Evolutionary conservation across 2,888 invertebrate species (phyloP), one percentile per base, ranked within the genome.

Genomic region (Temnothorax ravouxi): DNA sequence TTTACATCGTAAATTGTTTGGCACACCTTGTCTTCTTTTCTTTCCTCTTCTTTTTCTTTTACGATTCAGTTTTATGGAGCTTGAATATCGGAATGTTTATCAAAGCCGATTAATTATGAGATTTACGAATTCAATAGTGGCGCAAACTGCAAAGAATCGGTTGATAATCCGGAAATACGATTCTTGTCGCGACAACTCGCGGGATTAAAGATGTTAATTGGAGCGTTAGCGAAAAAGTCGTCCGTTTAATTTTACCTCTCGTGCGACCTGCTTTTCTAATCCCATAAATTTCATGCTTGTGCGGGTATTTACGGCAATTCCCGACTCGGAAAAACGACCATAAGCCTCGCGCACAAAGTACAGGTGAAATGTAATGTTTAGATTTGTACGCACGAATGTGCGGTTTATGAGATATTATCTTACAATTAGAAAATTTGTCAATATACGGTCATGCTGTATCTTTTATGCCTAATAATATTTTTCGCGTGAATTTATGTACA

Each of bases 251-350:
- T 80, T 50, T 80, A 80, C n/a, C n/a, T 80, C 13, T 59, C 44
- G 47, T 47, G 41, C 72, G 79, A 71, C 72, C 72, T 72, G 72
- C 72, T 80, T 80, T 80, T 61, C 79, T 71, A 59, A 80, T 50
- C 59, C 50, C 61, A 71, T 47, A 80, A 71, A 79, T 71, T 71
- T 80, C 47, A 61, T 71, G 11, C 34, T 59, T 38, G n/a, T 29
- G 25, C 38, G 25, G 34, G 4, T 38, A 21, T 80, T 80, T 80
- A 72, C 18, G 18, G 18, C 71, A 50, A 80, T 67, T 67, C 29
- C 4, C 34, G 21, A 34, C 13, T 54, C n/a, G n/a, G 29, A 66
- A 66, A 77, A 77, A 44, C 29, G 41, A 62, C 50, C 18, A 21
- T 18, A 44, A 50, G 5, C 15, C 15, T n/a, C 4, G 25, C 15